Percentiles rank a stretch among this genome's conserved stretches.
These are phyloP conservation scores for Aix galericulata DNA, from an alignment of 2,113 vertebrate genomes.

Conservation along the genomic window DNA sequence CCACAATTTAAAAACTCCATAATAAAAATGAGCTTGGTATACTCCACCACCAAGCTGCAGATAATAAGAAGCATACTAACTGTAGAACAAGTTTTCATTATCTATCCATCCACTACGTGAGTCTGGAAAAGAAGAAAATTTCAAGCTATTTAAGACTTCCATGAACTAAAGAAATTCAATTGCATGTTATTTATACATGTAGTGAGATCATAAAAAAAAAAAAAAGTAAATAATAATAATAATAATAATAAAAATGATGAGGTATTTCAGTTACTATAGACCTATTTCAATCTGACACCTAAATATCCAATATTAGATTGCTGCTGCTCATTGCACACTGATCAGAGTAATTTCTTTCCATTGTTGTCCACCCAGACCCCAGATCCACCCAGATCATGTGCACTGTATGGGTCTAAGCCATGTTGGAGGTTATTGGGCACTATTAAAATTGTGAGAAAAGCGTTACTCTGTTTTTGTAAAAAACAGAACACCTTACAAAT, in stretches of 20 bases:
- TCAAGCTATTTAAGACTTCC: background rate
- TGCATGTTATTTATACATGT: background rate
- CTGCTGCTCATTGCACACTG: background rate
- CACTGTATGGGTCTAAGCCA: background rate
- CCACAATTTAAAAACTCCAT: background rate
- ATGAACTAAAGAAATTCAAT: background rate
- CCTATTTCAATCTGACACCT: background rate
- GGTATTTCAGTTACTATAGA: background rate
- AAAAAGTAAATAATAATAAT: background rate
- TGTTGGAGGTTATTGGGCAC: background rate
- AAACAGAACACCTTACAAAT: background rate
- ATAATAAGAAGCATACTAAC: background rate
- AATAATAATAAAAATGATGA: background rate
- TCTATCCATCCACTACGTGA: background rate
- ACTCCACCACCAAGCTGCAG: background rate
- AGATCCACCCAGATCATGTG: background rate
- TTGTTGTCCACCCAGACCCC: background rate
- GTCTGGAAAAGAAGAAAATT: background rate
- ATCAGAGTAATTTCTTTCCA: conserved; percentile 8
- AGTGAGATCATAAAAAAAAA: background rate
- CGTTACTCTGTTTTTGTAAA: background rate
- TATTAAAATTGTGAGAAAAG: background rate
- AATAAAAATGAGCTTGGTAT: background rate
- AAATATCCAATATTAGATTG: background rate
- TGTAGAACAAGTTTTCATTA: background rate